Conservation (phyloP, 2,888 invertebrate species). For the Alviniconcha strummeri region DNA sequence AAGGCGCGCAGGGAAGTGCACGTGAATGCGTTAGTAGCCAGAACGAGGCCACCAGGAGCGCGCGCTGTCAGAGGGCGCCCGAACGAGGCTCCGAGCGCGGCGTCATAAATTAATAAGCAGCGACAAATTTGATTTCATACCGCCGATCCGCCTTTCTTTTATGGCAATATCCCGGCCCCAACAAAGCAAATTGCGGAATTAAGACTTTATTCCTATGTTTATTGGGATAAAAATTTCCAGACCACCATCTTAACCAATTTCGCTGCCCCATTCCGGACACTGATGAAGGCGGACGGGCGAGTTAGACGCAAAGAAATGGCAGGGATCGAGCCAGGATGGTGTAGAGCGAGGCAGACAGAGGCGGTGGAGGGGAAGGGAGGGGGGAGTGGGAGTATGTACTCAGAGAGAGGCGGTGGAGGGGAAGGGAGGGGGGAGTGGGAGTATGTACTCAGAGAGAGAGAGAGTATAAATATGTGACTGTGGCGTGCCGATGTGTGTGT, state of each 20-base stretch:
- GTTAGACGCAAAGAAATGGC: conserved; percentile 2
- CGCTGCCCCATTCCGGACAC: conserved; percentile 12
- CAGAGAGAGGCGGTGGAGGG: background rate
- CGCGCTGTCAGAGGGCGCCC: conserved; percentile 30
- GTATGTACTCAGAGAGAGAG: background rate
- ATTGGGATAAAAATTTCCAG: conserved; percentile 33
- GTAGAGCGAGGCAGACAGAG: background rate
- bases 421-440: background rate
- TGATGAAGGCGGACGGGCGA: conserved; percentile 25
- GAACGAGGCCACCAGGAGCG: conserved; percentile 30
- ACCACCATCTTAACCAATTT: conserved; percentile 29
- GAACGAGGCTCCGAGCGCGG: conserved; percentile 26
- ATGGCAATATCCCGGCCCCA: conserved; percentile 24
- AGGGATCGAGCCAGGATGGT: background rate
- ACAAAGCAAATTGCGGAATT: conserved; percentile 39
- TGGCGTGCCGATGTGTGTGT: background rate
- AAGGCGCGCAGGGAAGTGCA: conserved; percentile 6
- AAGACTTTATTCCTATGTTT: conserved; percentile 36
- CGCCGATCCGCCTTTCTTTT: conserved; percentile 24
- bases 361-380: background rate
- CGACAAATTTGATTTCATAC: conserved; percentile 32
- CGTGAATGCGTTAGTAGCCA: conserved; percentile 15
- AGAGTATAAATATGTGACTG: background rate
- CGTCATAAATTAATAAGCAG: conserved; percentile 35
- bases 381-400: background rate